Percentiles rank a stretch among this genome's conserved stretches.
Evolutionary conservation across 2,113 vertebrate genomes (phyloP).

Genomic region (Tachysurus fulvidraco): DNA sequence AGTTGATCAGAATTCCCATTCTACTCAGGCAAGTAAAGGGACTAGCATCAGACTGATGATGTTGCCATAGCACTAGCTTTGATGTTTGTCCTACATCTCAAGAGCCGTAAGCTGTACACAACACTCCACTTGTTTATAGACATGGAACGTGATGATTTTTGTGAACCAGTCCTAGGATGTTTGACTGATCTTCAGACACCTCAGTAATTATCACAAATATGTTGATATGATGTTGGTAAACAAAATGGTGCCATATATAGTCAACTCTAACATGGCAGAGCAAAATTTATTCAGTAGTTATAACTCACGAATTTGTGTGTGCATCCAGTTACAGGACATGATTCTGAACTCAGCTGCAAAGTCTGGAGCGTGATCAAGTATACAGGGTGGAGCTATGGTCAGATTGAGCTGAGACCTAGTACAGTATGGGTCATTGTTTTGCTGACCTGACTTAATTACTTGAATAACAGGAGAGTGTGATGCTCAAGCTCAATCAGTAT

Average conservation of each 20-base stretch:
- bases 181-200: neutral
- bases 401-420: neutral
- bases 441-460: neutral
- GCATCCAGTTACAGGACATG: neutral
- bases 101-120: neutral
- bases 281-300: neutral
- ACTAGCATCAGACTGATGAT: neutral
- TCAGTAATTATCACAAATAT: neutral
- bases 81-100: too few species aligned
- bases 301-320: neutral
- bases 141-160: neutral
- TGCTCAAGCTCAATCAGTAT: neutral
- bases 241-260: neutral
- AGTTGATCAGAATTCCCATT: too few species aligned
- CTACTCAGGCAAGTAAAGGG: neutral
- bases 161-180: neutral
- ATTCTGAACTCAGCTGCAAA: neutral
- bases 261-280: neutral
- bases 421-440: too few species aligned
- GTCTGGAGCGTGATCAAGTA: neutral
- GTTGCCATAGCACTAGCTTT: neutral
- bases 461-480: neutral
- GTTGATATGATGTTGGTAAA: neutral
- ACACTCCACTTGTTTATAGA: too few species aligned
- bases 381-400: neutral